Evolutionary conservation across 2,113 vertebrate genomes (phyloP).

Genomic region (Symphodus melops): DNA sequence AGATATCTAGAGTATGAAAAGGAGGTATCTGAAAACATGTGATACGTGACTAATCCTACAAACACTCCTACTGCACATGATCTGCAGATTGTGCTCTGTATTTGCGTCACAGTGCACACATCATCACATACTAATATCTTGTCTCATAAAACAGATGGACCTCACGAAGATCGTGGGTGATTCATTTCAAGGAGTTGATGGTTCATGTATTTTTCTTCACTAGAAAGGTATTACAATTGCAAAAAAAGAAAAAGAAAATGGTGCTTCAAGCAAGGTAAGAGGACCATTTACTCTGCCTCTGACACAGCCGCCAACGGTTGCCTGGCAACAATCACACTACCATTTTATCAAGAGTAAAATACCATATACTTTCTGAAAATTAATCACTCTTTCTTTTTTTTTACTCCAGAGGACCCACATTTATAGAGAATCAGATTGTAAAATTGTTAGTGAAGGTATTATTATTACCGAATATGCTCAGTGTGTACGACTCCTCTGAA

Average conservation of each 20-base stretch:
- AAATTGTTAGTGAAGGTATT: slow-evolving; percentile 24
- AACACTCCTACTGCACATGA: not conserved
- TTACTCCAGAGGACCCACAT: slow-evolving; percentile 20
- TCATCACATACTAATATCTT: not conserved
- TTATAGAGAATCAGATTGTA: slow-evolving; percentile 20
- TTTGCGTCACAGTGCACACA: not conserved
- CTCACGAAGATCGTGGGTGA: not conserved
- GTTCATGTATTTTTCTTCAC: slow-evolving; percentile 20
- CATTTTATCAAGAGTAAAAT: slow-evolving; percentile 49
- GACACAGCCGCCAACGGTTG: slow-evolving; percentile 59
- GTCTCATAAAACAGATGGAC: not conserved
- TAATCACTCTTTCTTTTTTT: slow-evolving; percentile 21
- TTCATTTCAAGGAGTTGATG: slow-evolving; percentile 8
- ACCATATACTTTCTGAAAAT: slow-evolving; percentile 32
- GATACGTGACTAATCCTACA: not conserved
- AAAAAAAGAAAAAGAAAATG: too few species aligned
- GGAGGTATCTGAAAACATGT: not conserved
- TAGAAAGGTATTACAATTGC: slow-evolving; percentile 30
- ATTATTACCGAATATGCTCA: slow-evolving; percentile 51
- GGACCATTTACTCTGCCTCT: slow-evolving; percentile 34
- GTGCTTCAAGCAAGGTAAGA: slow-evolving; percentile 34
- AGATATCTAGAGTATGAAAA: not conserved
- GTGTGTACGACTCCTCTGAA: slow-evolving; percentile 71
- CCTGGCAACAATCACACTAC: slow-evolving; percentile 68
- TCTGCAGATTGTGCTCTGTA: not conserved